Base-by-base conservation (phyloP, 2,797 vertebrate genomes). In the Naso thynnoides region DNA sequence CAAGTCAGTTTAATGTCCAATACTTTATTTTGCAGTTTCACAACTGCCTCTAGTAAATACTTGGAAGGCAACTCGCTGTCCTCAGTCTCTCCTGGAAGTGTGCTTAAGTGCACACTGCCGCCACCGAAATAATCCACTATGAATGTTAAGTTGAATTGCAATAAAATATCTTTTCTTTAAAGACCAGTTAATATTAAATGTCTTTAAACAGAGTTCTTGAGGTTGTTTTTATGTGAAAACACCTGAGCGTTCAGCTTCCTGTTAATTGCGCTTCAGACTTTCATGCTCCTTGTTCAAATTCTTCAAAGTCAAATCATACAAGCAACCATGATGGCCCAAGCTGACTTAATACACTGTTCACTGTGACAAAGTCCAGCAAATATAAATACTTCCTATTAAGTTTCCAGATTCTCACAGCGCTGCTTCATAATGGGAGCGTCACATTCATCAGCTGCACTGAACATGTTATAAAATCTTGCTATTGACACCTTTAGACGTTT, bases 351-450 rank as follows among this genome's bases (percentile, higher is more conserved):
- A n/a, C 15, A 24, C 48, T 15, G 3, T 21, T 49, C 16, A 1
- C 0, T 45, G 5, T 44, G 38, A 33, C 45, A 49, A 24, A 8
- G 13, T 21, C 21, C 45, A 42, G 38, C 52, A 36, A 44, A 36
- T 65, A 45, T 50, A 67, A 16, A 41, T 16, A 49, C 56, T 61
- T 60, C 56, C 63, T 48, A 6, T 23, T 54, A 48, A 24, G 11
- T 29, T 29, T 65, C 58, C 26, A 21, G 41, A 54, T 42, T 39
- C 57, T 69, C 68, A 47, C 49, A 72, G 21, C 8, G 24, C 49
- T 63, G 59, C 56, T 29, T 62, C 41, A 10, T 27, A n/a, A 8
- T 14, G 26, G 52, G 52, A 42, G 3, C 6, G 53, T 33, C 23
- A 14, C 61, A 36, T 55, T 56, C 56, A 24, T 47, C 24, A 49